Percentiles rank a stretch among this genome's conserved stretches.
phyloP scores from a whole-genome alignment of 2,113 vertebrate species.

The Albula goreensis region DNA sequence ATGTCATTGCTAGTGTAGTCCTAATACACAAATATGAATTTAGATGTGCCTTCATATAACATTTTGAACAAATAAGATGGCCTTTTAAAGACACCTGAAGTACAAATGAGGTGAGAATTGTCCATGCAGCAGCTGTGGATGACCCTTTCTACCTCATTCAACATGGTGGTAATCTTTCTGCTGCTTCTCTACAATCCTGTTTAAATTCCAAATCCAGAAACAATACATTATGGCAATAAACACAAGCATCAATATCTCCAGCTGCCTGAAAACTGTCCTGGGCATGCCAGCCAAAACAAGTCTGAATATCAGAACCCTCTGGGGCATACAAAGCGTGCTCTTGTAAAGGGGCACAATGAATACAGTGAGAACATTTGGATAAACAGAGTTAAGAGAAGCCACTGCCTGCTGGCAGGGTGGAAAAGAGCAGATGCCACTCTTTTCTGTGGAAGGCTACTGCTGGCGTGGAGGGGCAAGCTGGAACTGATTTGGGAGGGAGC shows the following conservation, averaged over 20 bases:
- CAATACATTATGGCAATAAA: not conserved
- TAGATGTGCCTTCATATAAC: no score
- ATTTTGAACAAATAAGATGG: no score
- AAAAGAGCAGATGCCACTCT: constrained; percentile 9
- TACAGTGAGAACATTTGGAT: not conserved
- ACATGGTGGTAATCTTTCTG: no score
- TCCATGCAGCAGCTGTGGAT: not conserved
- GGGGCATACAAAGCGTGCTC: not conserved
- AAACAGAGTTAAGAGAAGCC: not conserved
- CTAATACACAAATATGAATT: no score
- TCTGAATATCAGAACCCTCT: constrained; percentile 14
- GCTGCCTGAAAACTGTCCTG: not conserved
- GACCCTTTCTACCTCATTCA: not conserved
- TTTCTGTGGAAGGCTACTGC: not conserved
- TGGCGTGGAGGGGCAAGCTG: not conserved
- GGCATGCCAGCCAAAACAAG: constrained; percentile 6
- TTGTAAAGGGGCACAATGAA: not conserved
- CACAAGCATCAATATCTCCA: not conserved
- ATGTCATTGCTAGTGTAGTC: no score
- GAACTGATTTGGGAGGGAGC: not conserved
- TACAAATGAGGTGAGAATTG: no score
- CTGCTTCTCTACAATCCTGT: no score
- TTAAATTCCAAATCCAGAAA: not conserved
- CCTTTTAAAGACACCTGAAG: no score
- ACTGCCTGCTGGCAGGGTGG: not conserved